A percentile compares a stretch with the other conserved stretches of the same genome.
phyloP scores from a whole-genome alignment of 1,140 invertebrate genomes.

The Drosophila grimshawi region DNA sequence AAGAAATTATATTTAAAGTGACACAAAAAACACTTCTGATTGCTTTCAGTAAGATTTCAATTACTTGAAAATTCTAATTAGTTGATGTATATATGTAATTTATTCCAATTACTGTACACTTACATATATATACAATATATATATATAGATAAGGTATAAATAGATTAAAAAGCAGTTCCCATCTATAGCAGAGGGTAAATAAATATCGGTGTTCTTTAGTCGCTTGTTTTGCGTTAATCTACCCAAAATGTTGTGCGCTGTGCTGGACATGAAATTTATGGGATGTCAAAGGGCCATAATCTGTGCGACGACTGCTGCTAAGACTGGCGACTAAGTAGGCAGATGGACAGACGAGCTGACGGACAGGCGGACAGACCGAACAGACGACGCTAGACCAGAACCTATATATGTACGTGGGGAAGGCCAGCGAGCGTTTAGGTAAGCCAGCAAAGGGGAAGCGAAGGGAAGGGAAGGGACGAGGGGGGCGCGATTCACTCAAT shows the following conservation, averaged over 20 bases:
- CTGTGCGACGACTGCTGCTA: conserved; percentile 44
- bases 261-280: conserved; percentile 78
- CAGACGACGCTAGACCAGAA: conserved; percentile 27
- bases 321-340: conserved; percentile 27
- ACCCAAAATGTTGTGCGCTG: conserved; percentile 60
- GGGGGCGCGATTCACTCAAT: conserved; percentile 33
- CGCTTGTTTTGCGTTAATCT: conserved; percentile 65
- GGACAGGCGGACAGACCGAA: conserved; percentile 5
- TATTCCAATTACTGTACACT: too few species aligned
- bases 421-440: conserved; percentile 29
- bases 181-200: conserved; percentile 4
- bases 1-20: too few species aligned
- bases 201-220: conserved; percentile 8
- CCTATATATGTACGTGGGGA: conserved; percentile 16
- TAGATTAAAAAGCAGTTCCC: too few species aligned
- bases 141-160: too few species aligned
- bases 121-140: too few species aligned
- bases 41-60: too few species aligned
- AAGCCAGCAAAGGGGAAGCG: not conserved
- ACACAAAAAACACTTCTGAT: too few species aligned
- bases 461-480: conserved; percentile 6
- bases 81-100: too few species aligned
- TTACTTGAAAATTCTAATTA: too few species aligned
- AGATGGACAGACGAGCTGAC: not conserved
- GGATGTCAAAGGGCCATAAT: conserved; percentile 82